Percentiles rank a stretch among this genome's conserved stretches.
Evolutionary conservation across 2,888 invertebrate genomes (phyloP).

Genomic region (Parthenolecanium corni): DNA sequence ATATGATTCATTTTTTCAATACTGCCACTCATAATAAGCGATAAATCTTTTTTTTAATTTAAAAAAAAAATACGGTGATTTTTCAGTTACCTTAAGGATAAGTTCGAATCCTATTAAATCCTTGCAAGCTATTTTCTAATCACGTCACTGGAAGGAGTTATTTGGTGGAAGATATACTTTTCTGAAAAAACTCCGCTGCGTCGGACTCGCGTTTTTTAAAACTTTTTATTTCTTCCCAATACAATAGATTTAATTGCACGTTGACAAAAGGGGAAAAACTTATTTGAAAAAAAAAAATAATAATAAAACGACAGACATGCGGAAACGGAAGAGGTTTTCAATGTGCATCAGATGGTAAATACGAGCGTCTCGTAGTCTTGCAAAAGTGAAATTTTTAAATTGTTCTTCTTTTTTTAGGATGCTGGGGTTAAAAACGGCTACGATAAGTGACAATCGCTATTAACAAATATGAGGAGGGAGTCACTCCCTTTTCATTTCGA

Average conservation of each 20-base stretch:
- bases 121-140: too few species aligned
- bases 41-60: too few species aligned
- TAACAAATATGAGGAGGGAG: conserved; percentile 15
- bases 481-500: conserved; percentile 19
- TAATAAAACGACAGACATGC: not conserved
- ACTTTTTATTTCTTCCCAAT: not conserved
- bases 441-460: not conserved
- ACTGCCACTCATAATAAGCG: too few species aligned
- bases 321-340: conserved; percentile 20
- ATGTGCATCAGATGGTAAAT: conserved; percentile 13
- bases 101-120: too few species aligned
- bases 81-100: too few species aligned
- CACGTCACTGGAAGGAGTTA: too few species aligned
- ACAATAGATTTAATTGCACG: not conserved
- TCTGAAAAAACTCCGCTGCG: too few species aligned
- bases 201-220: too few species aligned
- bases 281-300: not conserved
- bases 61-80: too few species aligned
- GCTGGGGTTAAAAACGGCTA: conserved; percentile 9
- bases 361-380: not conserved
- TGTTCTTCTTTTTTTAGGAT: conserved; percentile 3
- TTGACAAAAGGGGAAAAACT: too few species aligned
- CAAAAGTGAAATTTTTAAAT: conserved; percentile 3
- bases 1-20: too few species aligned
- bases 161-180: too few species aligned